Percentiles rank a stretch among this genome's conserved stretches.
Evolutionary conservation across 2,113 vertebrate species (phyloP).

Genomic region (Albula goreensis): DNA sequence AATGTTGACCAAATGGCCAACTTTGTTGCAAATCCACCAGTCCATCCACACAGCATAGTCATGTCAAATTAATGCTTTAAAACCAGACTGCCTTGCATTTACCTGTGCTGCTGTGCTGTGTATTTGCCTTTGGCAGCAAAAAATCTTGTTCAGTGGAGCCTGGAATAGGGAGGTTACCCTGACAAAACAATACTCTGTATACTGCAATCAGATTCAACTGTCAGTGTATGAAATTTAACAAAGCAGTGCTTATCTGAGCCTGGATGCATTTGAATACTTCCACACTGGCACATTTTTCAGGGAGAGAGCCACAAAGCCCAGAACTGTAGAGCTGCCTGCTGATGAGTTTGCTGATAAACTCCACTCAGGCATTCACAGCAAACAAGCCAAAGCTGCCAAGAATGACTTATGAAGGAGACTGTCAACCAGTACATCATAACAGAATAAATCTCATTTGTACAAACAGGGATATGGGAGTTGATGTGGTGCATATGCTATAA

Average conservation of each 20-base stretch:
- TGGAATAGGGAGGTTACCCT: not conserved
- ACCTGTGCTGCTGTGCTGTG: not conserved
- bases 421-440: not conserved
- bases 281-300: not conserved
- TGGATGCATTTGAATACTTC: conserved; percentile 5
- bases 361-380: conserved; percentile 6
- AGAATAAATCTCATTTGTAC: not conserved
- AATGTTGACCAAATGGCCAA: not conserved
- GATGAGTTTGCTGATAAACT: not conserved
- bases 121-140: not conserved
- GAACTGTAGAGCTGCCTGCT: not conserved
- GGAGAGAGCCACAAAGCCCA: not conserved
- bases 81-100: not conserved
- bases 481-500: not conserved
- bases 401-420: conserved; percentile 3
- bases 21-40: not conserved
- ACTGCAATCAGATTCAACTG: conserved; percentile 14
- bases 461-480: not conserved
- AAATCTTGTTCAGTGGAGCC: not conserved
- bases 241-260: not conserved
- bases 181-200: not conserved
- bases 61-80: not conserved
- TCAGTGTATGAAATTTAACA: not conserved
- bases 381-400: conserved; percentile 4
- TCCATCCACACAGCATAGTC: not conserved